phyloP scores from a whole-genome alignment of 2,797 vertebrate genomes.

The Poecilia velifera region DNA sequence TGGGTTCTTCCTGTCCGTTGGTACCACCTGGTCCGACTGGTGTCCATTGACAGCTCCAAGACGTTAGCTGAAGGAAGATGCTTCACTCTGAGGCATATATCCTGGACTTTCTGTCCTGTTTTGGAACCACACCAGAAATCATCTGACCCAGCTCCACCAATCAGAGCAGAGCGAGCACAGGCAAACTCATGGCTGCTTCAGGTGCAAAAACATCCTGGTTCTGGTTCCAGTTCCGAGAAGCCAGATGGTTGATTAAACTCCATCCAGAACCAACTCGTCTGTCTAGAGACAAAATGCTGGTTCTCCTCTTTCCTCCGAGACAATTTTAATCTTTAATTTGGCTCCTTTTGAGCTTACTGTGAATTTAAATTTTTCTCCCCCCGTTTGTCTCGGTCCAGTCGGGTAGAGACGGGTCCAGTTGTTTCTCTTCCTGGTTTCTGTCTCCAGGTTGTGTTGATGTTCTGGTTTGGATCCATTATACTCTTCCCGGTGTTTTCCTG shows the following conservation, averaged over 20 bases:
- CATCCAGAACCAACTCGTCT: too few species aligned
- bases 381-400: neutral
- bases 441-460: neutral
- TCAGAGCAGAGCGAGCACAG: neutral
- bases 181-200: too few species aligned
- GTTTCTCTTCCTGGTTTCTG: neutral
- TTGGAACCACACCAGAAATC: neutral
- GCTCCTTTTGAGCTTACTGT: neutral
- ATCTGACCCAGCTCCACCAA: neutral
- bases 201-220: neutral
- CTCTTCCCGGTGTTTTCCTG: neutral
- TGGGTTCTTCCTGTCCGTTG: neutral
- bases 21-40: too few species aligned
- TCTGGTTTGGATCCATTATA: neutral
- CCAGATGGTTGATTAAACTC: too few species aligned
- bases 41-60: too few species aligned
- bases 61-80: neutral
- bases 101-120: neutral
- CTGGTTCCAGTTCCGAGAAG: neutral
- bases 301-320: neutral
- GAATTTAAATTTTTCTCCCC: neutral
- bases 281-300: neutral
- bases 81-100: neutral
- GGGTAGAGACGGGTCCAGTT: neutral
- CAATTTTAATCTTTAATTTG: neutral